These are phyloP conservation scores for Halictus quadricinctus DNA, from an alignment of 2,888 invertebrate genomes.

Conservation along the genomic window DNA sequence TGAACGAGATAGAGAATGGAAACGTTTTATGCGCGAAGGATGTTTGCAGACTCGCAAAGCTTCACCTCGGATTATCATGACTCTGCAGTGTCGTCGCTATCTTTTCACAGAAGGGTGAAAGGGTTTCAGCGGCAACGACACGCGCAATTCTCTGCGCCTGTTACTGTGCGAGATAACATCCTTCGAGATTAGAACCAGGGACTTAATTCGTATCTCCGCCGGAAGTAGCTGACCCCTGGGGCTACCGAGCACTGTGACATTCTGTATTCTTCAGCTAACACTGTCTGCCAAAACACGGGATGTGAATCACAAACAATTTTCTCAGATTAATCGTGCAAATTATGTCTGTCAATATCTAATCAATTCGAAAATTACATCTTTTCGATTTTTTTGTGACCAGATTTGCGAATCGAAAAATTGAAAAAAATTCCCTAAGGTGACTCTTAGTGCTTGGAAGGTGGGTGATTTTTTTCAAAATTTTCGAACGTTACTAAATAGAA, in stretches of 20 bases:
- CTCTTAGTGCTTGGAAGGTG: too few species aligned
- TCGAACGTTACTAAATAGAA: too few species aligned
- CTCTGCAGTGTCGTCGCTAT: conserved; percentile 49
- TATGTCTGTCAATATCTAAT: neutral
- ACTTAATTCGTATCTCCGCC: conserved; percentile 71
- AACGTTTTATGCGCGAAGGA: conserved; percentile 5
- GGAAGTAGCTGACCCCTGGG: conserved; percentile 63
- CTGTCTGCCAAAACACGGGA: neutral
- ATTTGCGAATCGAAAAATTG: neutral
- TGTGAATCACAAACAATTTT: neutral
- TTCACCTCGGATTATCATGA: conserved; percentile 43
- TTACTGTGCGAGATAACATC: conserved; percentile 71
- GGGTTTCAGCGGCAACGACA: conserved; percentile 48
- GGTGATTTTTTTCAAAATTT: too few species aligned
- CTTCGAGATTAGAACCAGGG: conserved; percentile 65
- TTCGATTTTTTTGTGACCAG: neutral
- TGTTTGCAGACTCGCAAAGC: conserved; percentile 42
- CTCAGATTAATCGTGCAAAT: neutral
- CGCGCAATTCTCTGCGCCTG: conserved; percentile 41
- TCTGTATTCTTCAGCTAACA: neutral
- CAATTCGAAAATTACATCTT: neutral
- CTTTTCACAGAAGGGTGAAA: conserved; percentile 63
- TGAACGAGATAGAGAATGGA: neutral
- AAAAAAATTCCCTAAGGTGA: neutral
- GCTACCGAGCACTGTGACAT: neutral